phyloP scores from a whole-genome alignment of 2,888 invertebrate genomes.

The Pteria penguin region DNA sequence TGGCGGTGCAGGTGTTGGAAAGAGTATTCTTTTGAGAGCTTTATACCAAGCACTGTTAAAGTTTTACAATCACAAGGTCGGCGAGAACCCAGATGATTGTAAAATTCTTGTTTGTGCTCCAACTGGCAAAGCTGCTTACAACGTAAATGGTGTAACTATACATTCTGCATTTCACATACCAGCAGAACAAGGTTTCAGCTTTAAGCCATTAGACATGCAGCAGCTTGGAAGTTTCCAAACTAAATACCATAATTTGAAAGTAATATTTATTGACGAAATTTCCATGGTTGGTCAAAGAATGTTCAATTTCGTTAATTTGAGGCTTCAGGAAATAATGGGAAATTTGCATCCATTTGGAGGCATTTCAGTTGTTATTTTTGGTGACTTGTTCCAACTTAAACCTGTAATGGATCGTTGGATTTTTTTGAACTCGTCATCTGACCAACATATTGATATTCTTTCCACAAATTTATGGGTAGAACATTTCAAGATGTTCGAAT shows the following conservation, averaged over 20 bases:
- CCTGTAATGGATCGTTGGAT: slow-evolving; percentile 55
- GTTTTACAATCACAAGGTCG: slow-evolving; percentile 32
- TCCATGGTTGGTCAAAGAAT: slow-evolving; percentile 55
- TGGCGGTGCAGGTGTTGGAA: slow-evolving; percentile 44
- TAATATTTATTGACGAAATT: slow-evolving; percentile 57
- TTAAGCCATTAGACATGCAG: slow-evolving; percentile 47
- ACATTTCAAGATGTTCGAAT: slow-evolving; percentile 49
- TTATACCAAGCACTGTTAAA: slow-evolving; percentile 41
- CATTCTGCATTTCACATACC: slow-evolving; percentile 49
- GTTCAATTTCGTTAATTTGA: slow-evolving; percentile 50
- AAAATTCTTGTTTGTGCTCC: slow-evolving; percentile 47
- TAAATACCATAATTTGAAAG: slow-evolving; percentile 35
- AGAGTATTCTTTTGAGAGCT: slow-evolving; percentile 32
- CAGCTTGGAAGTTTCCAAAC: slow-evolving; percentile 42
- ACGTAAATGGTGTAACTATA: slow-evolving; percentile 43
- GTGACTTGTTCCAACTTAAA: slow-evolving; percentile 50
- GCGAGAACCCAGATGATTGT: slow-evolving; percentile 37
- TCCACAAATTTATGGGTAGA: slow-evolving; percentile 49
- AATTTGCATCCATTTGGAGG: slow-evolving; percentile 44
- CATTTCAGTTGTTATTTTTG: slow-evolving; percentile 49
- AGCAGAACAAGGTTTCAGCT: slow-evolving; percentile 44
- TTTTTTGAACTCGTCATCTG: slow-evolving; percentile 31
- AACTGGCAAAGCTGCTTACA: slow-evolving; percentile 51
- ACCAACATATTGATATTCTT: slow-evolving; percentile 4
- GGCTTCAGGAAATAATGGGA: slow-evolving; percentile 50